Percentiles rank a stretch among this genome's conserved stretches.
Evolutionary conservation across 2,797 vertebrate genomes (phyloP).

Genomic region (Uromys caudimaculatus): DNA sequence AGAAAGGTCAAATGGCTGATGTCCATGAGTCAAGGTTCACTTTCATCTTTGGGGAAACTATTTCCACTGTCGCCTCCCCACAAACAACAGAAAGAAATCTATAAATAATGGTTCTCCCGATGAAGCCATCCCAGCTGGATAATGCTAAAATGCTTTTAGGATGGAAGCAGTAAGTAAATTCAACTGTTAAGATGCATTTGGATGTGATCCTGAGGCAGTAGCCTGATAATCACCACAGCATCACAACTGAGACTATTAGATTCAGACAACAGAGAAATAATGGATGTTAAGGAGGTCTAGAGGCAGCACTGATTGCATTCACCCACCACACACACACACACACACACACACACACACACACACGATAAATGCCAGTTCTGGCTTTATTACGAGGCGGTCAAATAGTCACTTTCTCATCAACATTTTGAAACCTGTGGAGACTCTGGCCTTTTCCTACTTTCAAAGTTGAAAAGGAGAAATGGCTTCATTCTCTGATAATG

Average conservation of each 20-base stretch:
- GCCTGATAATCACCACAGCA: slow-evolving; percentile 80
- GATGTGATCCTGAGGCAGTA: slow-evolving; percentile 78
- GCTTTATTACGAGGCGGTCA: slow-evolving; percentile 39
- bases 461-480: not conserved
- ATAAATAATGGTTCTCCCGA: slow-evolving; percentile 74
- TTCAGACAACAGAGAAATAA: slow-evolving; percentile 79
- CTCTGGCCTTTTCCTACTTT: not conserved
- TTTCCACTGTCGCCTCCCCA: slow-evolving; percentile 53
- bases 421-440: slow-evolving; percentile 48
- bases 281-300: slow-evolving; percentile 70
- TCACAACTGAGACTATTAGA: slow-evolving; percentile 81
- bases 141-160: slow-evolving; percentile 86
- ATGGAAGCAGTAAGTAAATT: slow-evolving; percentile 86
- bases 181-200: slow-evolving; percentile 79
- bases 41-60: slow-evolving; percentile 81
- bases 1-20: slow-evolving; percentile 42
- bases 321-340: not conserved
- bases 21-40: not conserved
- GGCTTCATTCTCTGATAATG: not conserved
- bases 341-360: not conserved
- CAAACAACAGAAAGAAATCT: not conserved
- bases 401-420: slow-evolving; percentile 44
- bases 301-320: slow-evolving; percentile 67
- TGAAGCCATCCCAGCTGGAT: slow-evolving; percentile 78
- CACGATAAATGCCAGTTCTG: not conserved